Evolutionary conservation across 2,888 invertebrate species (phyloP).

Genomic region (Craniophora ligustri): DNA sequence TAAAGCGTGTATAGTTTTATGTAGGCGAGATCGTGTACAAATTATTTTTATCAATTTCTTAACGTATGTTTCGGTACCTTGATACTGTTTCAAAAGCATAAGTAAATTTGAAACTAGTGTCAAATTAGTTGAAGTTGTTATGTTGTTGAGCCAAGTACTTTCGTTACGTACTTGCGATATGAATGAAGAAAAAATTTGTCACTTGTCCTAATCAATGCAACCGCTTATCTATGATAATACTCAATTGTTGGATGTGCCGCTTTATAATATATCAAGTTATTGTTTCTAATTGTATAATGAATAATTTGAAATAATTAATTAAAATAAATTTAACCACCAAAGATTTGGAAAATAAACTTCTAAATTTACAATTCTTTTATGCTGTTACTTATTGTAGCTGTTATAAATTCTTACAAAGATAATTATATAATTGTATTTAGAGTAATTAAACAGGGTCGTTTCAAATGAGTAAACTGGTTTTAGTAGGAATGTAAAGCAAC

Average conservation of each 20-base stretch:
- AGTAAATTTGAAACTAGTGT: conserved; percentile 55
- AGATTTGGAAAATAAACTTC: conserved; percentile 65
- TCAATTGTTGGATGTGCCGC: conserved; percentile 56
- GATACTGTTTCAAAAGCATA: conserved; percentile 41
- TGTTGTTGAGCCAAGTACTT: conserved; percentile 68
- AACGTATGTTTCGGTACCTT: conserved; percentile 50
- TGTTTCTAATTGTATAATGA: conserved; percentile 36
- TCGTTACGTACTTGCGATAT: conserved; percentile 59
- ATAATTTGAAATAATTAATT: conserved; percentile 35
- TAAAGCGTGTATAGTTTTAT: conserved; percentile 80
- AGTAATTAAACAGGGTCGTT: conserved; percentile 53
- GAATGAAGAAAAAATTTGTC: too few relatives aligned
- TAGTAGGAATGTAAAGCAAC: conserved; percentile 45
- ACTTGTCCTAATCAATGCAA: conserved; percentile 59
- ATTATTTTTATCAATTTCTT: conserved; percentile 77
- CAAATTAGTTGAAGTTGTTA: conserved; percentile 63
- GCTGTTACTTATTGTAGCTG: conserved; percentile 40
- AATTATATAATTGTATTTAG: conserved; percentile 47
- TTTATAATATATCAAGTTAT: conserved; percentile 40
- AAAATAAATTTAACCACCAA: conserved; percentile 69
- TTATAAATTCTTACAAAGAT: conserved; percentile 43
- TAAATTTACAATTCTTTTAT: conserved; percentile 48
- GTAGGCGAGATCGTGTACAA: conserved; percentile 82
- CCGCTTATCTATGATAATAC: conserved; percentile 65
- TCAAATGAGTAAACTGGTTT: conserved; percentile 53